These are phyloP conservation scores for Sphaeridia pumilis DNA, from an alignment of 2,888 invertebrate genomes.

Conservation along the genomic window DNA sequence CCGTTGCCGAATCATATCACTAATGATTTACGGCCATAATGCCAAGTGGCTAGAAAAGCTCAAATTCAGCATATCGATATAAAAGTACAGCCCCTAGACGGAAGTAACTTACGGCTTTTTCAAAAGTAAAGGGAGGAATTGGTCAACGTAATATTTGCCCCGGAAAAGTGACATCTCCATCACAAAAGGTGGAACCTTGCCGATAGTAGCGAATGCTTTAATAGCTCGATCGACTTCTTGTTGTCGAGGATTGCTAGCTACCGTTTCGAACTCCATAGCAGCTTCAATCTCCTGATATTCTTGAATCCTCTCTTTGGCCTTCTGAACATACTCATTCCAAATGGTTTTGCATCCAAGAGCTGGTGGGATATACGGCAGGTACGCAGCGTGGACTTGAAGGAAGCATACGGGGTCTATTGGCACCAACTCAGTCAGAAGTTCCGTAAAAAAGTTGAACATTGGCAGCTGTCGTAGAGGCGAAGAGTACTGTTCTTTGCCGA, in stretches of 20 bases:
- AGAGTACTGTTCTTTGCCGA: conserved; percentile 22
- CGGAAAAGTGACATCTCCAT: conserved; percentile 26
- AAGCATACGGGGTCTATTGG: conserved; percentile 32
- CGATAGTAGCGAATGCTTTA: conserved; percentile 19
- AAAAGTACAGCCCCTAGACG: no score
- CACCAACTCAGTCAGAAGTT: conserved; percentile 23
- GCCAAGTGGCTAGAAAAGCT: no score
- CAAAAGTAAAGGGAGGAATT: conserved; percentile 29
- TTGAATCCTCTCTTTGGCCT: conserved; percentile 27
- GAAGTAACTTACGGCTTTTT: conserved; percentile 34
- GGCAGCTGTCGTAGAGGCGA: conserved; percentile 25
- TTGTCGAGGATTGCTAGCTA: conserved; percentile 28
- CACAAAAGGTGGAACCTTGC: conserved; percentile 21
- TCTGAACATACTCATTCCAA: conserved; percentile 27
- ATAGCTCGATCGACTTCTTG: conserved; percentile 28
- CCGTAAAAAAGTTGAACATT: conserved; percentile 21
- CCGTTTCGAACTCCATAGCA: conserved; percentile 28
- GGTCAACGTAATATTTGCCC: conserved; percentile 23
- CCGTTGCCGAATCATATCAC: no score
- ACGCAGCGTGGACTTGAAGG: conserved; percentile 29
- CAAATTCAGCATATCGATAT: not conserved
- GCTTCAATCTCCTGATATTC: conserved; percentile 32
- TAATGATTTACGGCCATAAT: no score
- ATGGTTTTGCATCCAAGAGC: conserved; percentile 20
- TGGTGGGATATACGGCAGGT: conserved; percentile 27